A percentile compares a stretch with the other conserved stretches of the same genome.
These are phyloP conservation scores for Leptopilina boulardi DNA, from an alignment of 1,140 invertebrate genomes.

Conservation along the genomic window DNA sequence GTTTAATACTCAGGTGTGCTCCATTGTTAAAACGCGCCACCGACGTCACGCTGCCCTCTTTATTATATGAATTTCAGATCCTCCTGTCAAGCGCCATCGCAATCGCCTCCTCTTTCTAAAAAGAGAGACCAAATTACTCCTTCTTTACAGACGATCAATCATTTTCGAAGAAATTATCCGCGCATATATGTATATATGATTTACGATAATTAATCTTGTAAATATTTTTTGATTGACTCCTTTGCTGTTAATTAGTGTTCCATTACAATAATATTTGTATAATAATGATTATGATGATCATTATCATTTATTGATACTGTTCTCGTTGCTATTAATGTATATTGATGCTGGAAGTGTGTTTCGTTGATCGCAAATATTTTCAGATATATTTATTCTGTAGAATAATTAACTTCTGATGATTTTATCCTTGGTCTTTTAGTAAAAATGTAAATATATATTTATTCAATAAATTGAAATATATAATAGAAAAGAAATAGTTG, in stretches of 20 bases:
- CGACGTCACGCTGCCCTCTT: conserved; percentile 65
- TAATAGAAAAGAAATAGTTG: neutral
- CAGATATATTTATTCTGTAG: no score
- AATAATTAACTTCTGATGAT: no score
- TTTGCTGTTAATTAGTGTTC: neutral
- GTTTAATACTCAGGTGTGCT: conserved; percentile 66
- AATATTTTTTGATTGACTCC: neutral
- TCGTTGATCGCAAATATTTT: no score
- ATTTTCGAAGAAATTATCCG: neutral
- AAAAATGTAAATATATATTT: no score
- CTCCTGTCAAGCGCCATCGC: conserved; percentile 27
- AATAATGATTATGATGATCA: no score
- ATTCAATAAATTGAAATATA: neutral
- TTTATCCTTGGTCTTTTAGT: no score
- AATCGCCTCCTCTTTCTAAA: neutral
- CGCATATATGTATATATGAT: no score
- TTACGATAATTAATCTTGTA: conserved; percentile 7
- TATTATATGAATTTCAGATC: conserved; percentile 64
- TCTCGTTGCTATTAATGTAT: no score
- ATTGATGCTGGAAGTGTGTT: no score
- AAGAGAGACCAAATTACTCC: neutral
- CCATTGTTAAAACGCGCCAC: conserved; percentile 70
- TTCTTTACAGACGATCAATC: conserved; percentile 23
- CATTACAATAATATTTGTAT: neutral
- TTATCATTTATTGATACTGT: no score